These are phyloP conservation scores for Brachystomella parvula DNA, from an alignment of 1,140 invertebrate genomes.

Conservation along the genomic window DNA sequence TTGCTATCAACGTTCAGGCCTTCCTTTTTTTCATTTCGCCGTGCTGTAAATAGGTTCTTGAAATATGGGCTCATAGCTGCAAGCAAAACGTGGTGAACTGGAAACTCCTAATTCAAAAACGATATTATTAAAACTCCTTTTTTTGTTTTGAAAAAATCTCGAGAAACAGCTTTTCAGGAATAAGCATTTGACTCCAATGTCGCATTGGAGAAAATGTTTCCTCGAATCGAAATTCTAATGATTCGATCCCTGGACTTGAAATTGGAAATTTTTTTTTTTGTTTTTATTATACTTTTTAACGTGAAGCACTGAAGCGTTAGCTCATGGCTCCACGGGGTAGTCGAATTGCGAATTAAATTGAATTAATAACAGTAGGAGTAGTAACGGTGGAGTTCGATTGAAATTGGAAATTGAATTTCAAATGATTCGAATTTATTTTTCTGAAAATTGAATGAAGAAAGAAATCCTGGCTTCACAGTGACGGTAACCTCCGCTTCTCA, in stretches of 20 bases:
- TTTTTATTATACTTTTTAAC: too few species aligned
- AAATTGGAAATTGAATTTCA: too few species aligned
- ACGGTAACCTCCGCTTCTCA: too few species aligned
- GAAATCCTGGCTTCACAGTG: too few species aligned
- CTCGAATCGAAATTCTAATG: not conserved
- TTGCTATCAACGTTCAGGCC: constrained; percentile 40
- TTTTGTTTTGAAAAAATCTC: not conserved
- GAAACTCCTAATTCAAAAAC: constrained; percentile 42
- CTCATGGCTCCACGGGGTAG: too few species aligned
- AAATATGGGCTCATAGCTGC: constrained; percentile 60
- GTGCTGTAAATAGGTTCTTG: constrained; percentile 57
- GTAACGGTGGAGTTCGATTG: too few species aligned
- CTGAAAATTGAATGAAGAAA: too few species aligned
- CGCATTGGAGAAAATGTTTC: not conserved
- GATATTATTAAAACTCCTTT: not conserved
- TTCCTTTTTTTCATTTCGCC: constrained; percentile 47
- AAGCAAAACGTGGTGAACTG: constrained; percentile 57
- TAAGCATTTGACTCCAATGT: not conserved
- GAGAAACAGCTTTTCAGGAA: not conserved
- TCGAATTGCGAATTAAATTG: too few species aligned
- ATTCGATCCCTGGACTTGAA: not conserved
- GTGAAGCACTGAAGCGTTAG: too few species aligned
- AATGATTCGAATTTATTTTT: too few species aligned
- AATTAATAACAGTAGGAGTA: too few species aligned
- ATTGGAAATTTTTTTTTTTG: not conserved